Evolutionary conservation across 2,888 invertebrate genomes (phyloP).

Genomic region (Bombylius major): DNA sequence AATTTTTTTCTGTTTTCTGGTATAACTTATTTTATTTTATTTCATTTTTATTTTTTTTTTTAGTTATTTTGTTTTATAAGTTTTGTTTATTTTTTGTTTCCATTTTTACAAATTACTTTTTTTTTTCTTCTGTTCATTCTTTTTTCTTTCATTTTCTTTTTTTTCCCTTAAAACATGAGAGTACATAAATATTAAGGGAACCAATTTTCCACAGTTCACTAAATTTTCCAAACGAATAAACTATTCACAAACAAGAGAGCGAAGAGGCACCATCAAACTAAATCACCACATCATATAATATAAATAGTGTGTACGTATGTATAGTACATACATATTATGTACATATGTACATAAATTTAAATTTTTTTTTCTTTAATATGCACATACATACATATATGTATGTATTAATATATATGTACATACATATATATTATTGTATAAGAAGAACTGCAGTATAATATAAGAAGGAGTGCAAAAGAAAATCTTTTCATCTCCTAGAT

Average conservation of each 20-base stretch:
- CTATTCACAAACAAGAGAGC: constrained; percentile 5
- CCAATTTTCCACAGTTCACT: constrained; percentile 15
- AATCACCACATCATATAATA: not conserved
- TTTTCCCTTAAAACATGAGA: constrained; percentile 8
- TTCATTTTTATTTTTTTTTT: not conserved
- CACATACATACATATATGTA: not conserved
- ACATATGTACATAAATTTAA: not conserved
- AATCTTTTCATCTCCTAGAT: no score
- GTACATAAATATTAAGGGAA: constrained; percentile 14
- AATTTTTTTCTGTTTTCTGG: not conserved
- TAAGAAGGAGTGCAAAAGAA: no score
- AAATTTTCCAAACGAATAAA: constrained; percentile 13
- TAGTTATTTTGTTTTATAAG: not conserved
- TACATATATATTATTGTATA: not conserved
- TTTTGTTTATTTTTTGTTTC: not conserved
- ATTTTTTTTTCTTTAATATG: not conserved
- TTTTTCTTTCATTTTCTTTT: not conserved
- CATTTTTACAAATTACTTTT: not conserved
- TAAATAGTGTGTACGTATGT: not conserved
- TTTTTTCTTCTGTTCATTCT: no score
- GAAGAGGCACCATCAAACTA: not conserved
- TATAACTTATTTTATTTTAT: not conserved
- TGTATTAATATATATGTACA: not conserved
- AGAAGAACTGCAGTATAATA: no score
- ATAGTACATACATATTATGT: not conserved